Evolutionary conservation across 2,797 vertebrate species (phyloP), one percentile per base, ranked within the genome.

Genomic region (Amazonetta brasiliensis): DNA sequence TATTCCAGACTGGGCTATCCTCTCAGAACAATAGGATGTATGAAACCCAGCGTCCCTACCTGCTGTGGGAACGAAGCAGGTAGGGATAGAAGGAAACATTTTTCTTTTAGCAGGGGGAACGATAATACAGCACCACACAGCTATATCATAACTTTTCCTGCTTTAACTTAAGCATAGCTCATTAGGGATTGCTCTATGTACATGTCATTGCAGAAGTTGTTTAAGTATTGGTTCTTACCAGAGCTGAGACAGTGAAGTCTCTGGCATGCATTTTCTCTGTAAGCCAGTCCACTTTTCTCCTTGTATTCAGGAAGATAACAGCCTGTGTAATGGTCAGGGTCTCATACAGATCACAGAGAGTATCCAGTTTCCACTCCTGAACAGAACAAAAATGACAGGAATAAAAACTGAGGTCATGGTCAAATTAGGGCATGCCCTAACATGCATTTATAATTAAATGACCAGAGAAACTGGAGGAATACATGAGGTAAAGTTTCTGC

Each of bases 281-380:
- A 91, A 99, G 97, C 99, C 99, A 99, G 97, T 99, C 99, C 7
- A 99, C 99, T 98, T 99, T 99, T 98, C 99, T 99, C 97, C 99
- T 99, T 35, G 99, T 99, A 96, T 99, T 99, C 89, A 99, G 98
- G 96, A 99, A 99, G 97, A 99, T 99, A 79, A 99, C 99, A 58
- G 99, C 99, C 98, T 99, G 99, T 28, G 99, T 99, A 98, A 99
- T 99, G 3, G 99, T 99, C 97, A 99, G 97, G 1, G 99, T 99
- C 95, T 99, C 99, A 31, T 99, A 99, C 96, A 99, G 96, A 97
- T 99, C 99, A 92, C 99, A 99, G 44, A 99, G 98, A 7, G 99
- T 99, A 97, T 99, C 99, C 97, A 99, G 96, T 95, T 99, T 99
- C 99, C 99, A 99, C 93, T 99, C 99, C 99, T 99, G 63, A 28